Evolutionary conservation across 1,140 invertebrate species (phyloP), one percentile per base, ranked within the genome.

Genomic region (Tetramorium alpestre): DNA sequence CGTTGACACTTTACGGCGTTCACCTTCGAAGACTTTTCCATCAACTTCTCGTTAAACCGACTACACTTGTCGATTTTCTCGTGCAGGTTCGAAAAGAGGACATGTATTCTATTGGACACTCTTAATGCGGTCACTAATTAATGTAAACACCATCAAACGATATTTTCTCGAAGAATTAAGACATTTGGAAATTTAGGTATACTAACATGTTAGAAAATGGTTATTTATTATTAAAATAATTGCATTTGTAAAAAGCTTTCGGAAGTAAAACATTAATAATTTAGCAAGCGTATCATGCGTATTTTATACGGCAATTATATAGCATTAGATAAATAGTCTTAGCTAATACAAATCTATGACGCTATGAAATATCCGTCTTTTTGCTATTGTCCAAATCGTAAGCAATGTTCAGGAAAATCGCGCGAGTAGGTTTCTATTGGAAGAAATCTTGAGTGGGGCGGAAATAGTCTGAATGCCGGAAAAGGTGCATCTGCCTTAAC

Each of bases 391-490:
- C 18, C 56, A 73, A 60, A 47, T 60, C 1, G 41, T 60, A 56
- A 81, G 78, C 54, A 84, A 75, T 62, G 60, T 49, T 84, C 13
- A 25, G 8, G 22, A 60, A 73, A 62, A 49, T 62, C 38, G 33
- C 18, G 1, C 7, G 22, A 69, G 28, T 41, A 2, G 28, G 22
- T 56, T 56, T 81, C 22, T 18, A 41, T 47, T 75, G 69, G 13
- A 75, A 72, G 69, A 75, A 75, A 49, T 84, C 69, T 47, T 73
- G 80, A 82, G 60, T 49, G 28, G 25, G 41, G 49, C 54, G 62
- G 67, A 84, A 82, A 73, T 73, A 75, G 80, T 75, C 51, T 54
- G 69, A 84, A 84, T 72, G 62, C 38, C 69, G 54, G 41, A 54
- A 73, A 75, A 60, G 69, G 41, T 13, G n/a, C 69, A 49, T 49